Evolutionary conservation across 2,113 vertebrate species (phyloP), one percentile per base, ranked within the genome.

Genomic region (Paracanthobrama guichenoti): DNA sequence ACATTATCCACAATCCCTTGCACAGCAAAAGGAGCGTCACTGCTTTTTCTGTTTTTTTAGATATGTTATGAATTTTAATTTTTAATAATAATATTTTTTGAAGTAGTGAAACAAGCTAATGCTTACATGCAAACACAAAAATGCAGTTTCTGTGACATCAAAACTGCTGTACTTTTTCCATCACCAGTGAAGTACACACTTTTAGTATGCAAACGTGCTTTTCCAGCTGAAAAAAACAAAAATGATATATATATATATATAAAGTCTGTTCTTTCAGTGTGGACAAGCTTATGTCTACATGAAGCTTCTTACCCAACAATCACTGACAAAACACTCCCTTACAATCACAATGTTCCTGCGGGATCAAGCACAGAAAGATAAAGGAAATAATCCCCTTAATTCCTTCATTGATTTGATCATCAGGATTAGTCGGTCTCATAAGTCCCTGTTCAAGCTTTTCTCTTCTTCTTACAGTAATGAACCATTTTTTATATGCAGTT

Each of bases 351-450:
- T 26, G 42, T 73, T 24, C 42, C 42, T 24, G n/a, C 13, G 26
- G 44, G 71, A 73, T 73, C 71, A 48, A 26, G 24, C 39, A 26
- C 14, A 73, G 44, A 24, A 73, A 48, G 71, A 73, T 73, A 16
- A 73, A 48, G 48, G 46, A 53, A 53, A 53, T 75, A 75, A 74
- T 74, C 46, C 72, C 73, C 50, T 55, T 75, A 75, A 28, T 53
- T 53, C 71, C 73, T 53, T 75, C 48, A 75, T 28, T 48, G 73
- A 53, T 4, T 18, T 50, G 16, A 75, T 75, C 2, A 53, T 75
- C 73, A 50, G 73, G 73, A 75, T 75, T 75, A 75, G 73, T 53
- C 72, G 2, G 72, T 46, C 69, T 72, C 42, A 24, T 24, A 26
- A 50, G 14, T 50, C 46, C 44, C 44, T 18, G 42, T 50, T 44